Conservation (phyloP, 30 jellyfish, hydroid and myxozoan species). For the Calvadosia cruxmelitensis region DNA sequence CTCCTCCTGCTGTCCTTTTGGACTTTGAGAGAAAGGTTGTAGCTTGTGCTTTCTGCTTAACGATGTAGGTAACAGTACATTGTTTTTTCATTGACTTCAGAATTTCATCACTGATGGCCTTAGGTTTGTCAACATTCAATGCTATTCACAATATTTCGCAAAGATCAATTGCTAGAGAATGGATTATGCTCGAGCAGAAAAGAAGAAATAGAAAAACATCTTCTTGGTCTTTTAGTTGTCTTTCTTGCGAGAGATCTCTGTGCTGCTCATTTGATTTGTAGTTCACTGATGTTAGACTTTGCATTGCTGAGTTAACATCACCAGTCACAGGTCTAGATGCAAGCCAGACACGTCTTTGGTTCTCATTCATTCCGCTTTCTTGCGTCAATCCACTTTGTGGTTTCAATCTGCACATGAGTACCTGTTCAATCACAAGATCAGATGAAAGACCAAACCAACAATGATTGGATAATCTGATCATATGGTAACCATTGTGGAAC, state of each 20-base stretch:
- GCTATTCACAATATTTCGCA: slow-evolving; percentile 24
- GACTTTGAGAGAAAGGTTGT: slow-evolving; percentile 5
- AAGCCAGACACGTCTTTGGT: slow-evolving; percentile 18
- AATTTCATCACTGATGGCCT: neutral
- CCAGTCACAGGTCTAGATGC: slow-evolving; percentile 24
- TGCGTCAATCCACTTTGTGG: slow-evolving; percentile 17
- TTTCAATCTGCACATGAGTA: slow-evolving; percentile 24
- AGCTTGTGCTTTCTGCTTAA: slow-evolving; percentile 18
- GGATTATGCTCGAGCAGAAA: slow-evolving; percentile 13
- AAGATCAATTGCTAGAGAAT: slow-evolving; percentile 4
- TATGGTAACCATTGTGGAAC: neutral
- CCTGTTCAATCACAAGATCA: slow-evolving; percentile 34
- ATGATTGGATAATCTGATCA: neutral
- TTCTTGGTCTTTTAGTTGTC: slow-evolving; percentile 13
- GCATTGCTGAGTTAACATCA: slow-evolving; percentile 21
- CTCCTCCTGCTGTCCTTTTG: slow-evolving; percentile 18
- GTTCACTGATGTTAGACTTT: slow-evolving; percentile 5
- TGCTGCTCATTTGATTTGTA: slow-evolving; percentile 35
- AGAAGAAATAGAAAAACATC: slow-evolving; percentile 4
- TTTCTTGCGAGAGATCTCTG: slow-evolving; percentile 17
- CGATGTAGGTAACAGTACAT: slow-evolving; percentile 6
- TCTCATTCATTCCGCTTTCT: slow-evolving; percentile 26
- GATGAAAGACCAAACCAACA: slow-evolving; percentile 48
- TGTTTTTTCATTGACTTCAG: slow-evolving; percentile 1
- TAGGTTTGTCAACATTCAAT: slow-evolving; percentile 19